Conservation (phyloP, 2,797 vertebrate genomes). For the Erpetoichthys calabaricus region DNA sequence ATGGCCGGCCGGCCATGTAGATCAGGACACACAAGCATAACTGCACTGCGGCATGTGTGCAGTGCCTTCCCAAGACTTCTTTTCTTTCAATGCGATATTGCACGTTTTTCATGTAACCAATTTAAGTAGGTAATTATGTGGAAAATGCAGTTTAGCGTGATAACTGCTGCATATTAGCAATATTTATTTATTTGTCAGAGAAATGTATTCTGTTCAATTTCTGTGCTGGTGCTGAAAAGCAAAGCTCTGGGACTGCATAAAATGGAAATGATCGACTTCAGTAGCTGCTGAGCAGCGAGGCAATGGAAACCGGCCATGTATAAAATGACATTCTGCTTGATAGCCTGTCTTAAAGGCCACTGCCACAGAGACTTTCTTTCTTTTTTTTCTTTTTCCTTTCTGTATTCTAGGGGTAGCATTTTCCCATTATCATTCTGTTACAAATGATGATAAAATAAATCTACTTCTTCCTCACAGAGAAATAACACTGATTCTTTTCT, state of each 20-base stretch:
- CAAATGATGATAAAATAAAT: not conserved
- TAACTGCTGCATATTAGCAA: too few relatives aligned
- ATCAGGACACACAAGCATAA: too few relatives aligned
- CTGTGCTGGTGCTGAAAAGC: slow-evolving; percentile 26
- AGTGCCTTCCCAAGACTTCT: too few relatives aligned
- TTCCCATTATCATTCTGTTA: not conserved
- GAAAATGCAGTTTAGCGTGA: too few relatives aligned
- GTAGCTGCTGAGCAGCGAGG: slow-evolving; percentile 38
- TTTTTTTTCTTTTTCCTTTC: not conserved
- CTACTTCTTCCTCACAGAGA: not conserved
- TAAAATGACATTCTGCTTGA: slow-evolving; percentile 15
- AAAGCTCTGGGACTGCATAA: slow-evolving; percentile 43
- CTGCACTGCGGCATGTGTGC: too few relatives aligned
- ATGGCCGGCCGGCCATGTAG: too few relatives aligned
- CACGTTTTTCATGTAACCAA: too few relatives aligned
- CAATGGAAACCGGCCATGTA: slow-evolving; percentile 1
- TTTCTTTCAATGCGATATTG: too few relatives aligned
- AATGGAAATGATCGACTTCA: slow-evolving; percentile 41
- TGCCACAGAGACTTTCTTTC: not conserved
- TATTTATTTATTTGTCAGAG: too few relatives aligned
- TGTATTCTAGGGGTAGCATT: not conserved
- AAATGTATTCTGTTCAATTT: too few relatives aligned
- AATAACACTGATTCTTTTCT: slow-evolving; percentile 9
- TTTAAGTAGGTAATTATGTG: too few relatives aligned
- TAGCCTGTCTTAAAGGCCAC: slow-evolving; percentile 10